Conservation (phyloP, 2,888 invertebrate genomes). For the Papilio protenor region DNA sequence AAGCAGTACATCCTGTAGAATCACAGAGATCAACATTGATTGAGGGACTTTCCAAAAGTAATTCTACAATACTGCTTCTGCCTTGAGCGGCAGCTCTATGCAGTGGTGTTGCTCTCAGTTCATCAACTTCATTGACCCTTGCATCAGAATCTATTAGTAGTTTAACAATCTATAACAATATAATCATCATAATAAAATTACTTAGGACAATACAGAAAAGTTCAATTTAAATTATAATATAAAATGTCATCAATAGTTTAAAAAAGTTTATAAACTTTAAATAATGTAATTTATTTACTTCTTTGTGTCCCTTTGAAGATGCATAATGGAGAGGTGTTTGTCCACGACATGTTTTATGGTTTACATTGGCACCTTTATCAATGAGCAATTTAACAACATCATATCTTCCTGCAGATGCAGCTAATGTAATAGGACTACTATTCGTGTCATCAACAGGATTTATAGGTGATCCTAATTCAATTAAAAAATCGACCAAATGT, state of each 20-base stretch:
- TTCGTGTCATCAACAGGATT: conserved; percentile 90
- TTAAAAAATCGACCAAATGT: conserved; percentile 87
- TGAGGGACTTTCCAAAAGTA: conserved; percentile 85
- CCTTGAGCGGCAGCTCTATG: conserved; percentile 93
- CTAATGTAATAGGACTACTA: conserved; percentile 91
- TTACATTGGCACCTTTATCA: conserved; percentile 88
- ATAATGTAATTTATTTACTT: conserved; percentile 73
- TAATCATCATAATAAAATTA: background rate
- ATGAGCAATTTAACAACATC: conserved; percentile 88
- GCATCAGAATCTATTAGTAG: conserved; percentile 87
- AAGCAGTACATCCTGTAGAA: conserved; percentile 89
- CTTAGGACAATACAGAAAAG: background rate
- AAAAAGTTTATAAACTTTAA: background rate
- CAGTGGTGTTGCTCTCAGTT: conserved; percentile 81
- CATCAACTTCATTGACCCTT: conserved; percentile 85
- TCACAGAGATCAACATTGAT: conserved; percentile 86
- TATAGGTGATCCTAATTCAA: conserved; percentile 86
- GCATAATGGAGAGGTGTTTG: conserved; percentile 94
- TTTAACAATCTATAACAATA: conserved; percentile 85
- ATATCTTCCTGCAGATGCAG: conserved; percentile 90
- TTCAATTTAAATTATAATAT: background rate
- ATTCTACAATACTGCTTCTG: conserved; percentile 89
- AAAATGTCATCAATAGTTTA: background rate
- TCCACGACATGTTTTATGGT: conserved; percentile 88
- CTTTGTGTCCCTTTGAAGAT: conserved; percentile 91